A percentile compares a stretch with the other conserved stretches of the same genome.
Conservation (phyloP, 2,888 invertebrate genomes). For the Ceraclea dissimilis region DNA sequence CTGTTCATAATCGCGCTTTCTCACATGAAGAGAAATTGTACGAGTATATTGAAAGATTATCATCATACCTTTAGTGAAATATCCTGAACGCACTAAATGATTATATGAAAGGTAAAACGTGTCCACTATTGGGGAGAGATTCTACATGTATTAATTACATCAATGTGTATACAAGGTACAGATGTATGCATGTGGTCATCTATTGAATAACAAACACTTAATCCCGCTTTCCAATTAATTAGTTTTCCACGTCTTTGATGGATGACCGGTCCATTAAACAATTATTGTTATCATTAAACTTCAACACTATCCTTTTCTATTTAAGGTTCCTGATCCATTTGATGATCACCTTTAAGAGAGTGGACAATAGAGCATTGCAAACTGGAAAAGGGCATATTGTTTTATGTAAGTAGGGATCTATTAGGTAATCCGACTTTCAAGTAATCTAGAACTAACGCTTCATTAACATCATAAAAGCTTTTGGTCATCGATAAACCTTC, state of each 20-base stretch:
- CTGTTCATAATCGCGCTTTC: too few relatives aligned
- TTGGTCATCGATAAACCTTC: background rate
- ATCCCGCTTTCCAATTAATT: slow-evolving; percentile 12
- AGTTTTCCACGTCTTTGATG: slow-evolving; percentile 13
- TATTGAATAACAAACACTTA: background rate
- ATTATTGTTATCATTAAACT: slow-evolving; percentile 1
- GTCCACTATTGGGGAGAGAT: too few relatives aligned
- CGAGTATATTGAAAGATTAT: too few relatives aligned
- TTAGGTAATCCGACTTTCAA: background rate
- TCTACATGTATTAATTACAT: too few relatives aligned
- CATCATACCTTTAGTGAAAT: too few relatives aligned
- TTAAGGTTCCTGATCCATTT: slow-evolving; percentile 10
- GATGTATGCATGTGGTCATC: too few relatives aligned
- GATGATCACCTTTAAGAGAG: slow-evolving; percentile 1
- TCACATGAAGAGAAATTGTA: too few relatives aligned
- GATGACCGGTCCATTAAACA: slow-evolving; percentile 12
- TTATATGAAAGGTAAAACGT: too few relatives aligned
- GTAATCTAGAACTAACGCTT: background rate
- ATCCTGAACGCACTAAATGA: too few relatives aligned
- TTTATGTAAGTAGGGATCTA: background rate
- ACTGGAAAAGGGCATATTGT: background rate
- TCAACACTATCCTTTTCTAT: slow-evolving; percentile 15
- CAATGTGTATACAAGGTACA: too few relatives aligned
- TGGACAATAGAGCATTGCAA: background rate
- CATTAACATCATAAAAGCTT: background rate